Base-by-base conservation (phyloP, 2,797 vertebrate species). In the Steatocranus sp. region DNA sequence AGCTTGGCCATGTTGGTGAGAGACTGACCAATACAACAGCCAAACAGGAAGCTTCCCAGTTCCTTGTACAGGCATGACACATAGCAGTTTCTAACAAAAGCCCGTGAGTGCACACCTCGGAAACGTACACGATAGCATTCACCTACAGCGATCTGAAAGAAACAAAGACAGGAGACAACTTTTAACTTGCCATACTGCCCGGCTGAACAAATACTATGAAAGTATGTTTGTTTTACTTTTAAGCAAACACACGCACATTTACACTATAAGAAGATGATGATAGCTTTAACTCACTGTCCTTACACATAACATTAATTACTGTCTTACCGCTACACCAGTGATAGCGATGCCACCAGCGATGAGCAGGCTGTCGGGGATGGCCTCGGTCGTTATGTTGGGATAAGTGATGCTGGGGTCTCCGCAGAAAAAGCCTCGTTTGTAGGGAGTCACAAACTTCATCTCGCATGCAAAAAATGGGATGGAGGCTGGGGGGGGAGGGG, bases 1-100 rank as follows among this genome's bases (percentile, higher is more conserved):
- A 97, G 92, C 89, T 97, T 97, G 84, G 96, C 94, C 83, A 96
- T 95, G 70, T 97, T 96, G 75, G 97, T 97, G 82, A 97, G 94
- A 17, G 96, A 97, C 90, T 95, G 95, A 48, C 96, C 93, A 30
- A 96, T 91, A 7, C 93, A 93, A 85, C 94, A 92, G 30, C 96
- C 96, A 30, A 97, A 97, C 83, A 97, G 36, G 91, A 97, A 97
- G 92, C 96, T 93, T 10, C 96, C 96, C 34, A 96, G 91, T 88
- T 97, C 97, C 85, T 96, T 96, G 92, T 97, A 97, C 76, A 97
- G 92, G 53, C 95, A 90, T 0, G 95, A 94, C 30, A 96, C 74
- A 6, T 96, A 97, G 54, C 80, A 91, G 89, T 96, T 97, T 68
- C 85, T 79, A 36, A 95, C 79, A 36, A 96, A 94, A 6, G 96